Evolutionary conservation across 1,140 invertebrate species (phyloP).

Genomic region (Helicoverpa zea): DNA sequence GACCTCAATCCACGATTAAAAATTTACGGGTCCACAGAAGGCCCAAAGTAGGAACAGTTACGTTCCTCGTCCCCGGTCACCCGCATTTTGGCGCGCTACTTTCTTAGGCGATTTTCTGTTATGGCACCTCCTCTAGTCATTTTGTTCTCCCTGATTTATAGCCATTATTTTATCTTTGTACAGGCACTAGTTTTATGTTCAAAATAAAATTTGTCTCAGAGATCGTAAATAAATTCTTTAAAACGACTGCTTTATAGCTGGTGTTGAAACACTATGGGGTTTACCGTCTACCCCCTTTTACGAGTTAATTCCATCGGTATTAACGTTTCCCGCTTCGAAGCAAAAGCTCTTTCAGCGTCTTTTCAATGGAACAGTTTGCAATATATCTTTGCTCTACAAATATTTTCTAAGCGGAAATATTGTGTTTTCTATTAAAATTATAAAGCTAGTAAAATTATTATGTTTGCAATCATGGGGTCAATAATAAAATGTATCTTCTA

Average conservation of each 20-base stretch:
- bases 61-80: too few relatives aligned
- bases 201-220: constrained; percentile 13
- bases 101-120: too few relatives aligned
- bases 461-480: too few relatives aligned
- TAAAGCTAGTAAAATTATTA: too few relatives aligned
- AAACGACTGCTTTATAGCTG: constrained; percentile 26
- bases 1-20: too few relatives aligned
- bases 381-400: not conserved
- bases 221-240: constrained; percentile 32
- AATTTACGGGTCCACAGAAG: too few relatives aligned
- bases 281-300: constrained; percentile 34
- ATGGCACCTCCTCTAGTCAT: too few relatives aligned
- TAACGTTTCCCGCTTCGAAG: constrained; percentile 6
- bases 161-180: not conserved
- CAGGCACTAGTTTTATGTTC: not conserved
- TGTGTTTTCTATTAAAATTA: not conserved
- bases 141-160: too few relatives aligned
- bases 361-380: not conserved
- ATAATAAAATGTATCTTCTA: too few relatives aligned
- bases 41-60: too few relatives aligned
- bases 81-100: too few relatives aligned
- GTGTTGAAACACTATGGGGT: constrained; percentile 29
- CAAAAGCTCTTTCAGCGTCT: not conserved
- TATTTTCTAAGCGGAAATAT: not conserved
- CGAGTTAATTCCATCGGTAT: constrained; percentile 34